These are phyloP conservation scores for Halesus radiatus DNA, from an alignment of 1,140 invertebrate species.

Conservation along the genomic window DNA sequence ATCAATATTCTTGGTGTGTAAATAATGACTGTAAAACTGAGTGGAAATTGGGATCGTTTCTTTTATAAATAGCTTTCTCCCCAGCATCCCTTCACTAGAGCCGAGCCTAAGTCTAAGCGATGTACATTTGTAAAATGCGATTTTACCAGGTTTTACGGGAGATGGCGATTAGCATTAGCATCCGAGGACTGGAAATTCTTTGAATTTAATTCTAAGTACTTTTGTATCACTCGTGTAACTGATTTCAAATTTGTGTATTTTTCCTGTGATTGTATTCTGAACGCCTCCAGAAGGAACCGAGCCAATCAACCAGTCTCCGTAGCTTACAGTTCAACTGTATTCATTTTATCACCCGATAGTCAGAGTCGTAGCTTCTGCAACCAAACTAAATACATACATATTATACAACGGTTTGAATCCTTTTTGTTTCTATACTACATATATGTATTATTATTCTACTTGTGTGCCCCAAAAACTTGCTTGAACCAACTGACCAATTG, in stretches of 20 bases:
- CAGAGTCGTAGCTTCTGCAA: no score
- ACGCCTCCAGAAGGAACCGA: slow-evolving; percentile 21
- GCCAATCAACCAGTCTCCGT: neutral
- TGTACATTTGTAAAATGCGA: slow-evolving; percentile 9
- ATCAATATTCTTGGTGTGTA: neutral
- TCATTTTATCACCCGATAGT: no score
- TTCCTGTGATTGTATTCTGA: slow-evolving; percentile 36
- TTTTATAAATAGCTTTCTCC: neutral
- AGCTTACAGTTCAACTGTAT: neutral
- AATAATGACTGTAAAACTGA: neutral
- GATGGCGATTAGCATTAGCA: slow-evolving; percentile 17
- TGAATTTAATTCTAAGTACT: slow-evolving; percentile 27
- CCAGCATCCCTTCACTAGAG: neutral
- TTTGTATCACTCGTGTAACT: slow-evolving; percentile 35
- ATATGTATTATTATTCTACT: no score
- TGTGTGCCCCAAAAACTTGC: no score
- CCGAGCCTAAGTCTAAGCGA: slow-evolving; percentile 12
- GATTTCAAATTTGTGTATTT: slow-evolving; percentile 35
- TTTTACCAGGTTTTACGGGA: neutral
- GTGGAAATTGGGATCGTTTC: neutral
- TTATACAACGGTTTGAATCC: no score
- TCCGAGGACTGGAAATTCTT: slow-evolving; percentile 24
- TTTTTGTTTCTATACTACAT: no score
- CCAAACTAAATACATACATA: no score
- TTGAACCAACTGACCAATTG: no score